A percentile compares a stretch with the other conserved stretches of the same genome.
Evolutionary conservation across 2,113 vertebrate species (phyloP).

Genomic region (Leptobrachium leishanense): DNA sequence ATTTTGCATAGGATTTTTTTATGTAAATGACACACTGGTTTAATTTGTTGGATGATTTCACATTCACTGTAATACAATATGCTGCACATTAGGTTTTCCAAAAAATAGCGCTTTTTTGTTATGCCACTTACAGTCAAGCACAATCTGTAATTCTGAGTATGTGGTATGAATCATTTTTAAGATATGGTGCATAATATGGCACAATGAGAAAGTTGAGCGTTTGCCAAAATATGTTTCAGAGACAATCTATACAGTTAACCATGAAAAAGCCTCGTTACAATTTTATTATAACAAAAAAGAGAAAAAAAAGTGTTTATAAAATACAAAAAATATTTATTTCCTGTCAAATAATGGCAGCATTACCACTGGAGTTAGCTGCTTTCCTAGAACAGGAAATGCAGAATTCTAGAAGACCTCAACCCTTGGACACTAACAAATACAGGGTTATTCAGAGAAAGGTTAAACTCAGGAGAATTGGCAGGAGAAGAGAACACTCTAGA

Average conservation of each 20-base stretch:
- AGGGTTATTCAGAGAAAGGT: no score
- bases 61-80: not conserved
- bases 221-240: constrained; percentile 31
- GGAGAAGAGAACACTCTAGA: no score
- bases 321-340: no score
- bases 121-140: constrained; percentile 16
- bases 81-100: not conserved
- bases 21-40: not conserved
- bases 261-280: not conserved
- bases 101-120: not conserved
- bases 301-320: not conserved
- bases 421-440: no score
- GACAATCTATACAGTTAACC: constrained; percentile 4
- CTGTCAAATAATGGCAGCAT: no score
- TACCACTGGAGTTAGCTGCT: no score
- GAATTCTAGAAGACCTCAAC: no score
- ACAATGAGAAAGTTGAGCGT: constrained; percentile 3
- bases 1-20: not conserved
- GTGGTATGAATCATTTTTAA: constrained; percentile 26
- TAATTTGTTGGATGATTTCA: not conserved
- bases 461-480: no score
- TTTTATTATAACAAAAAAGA: not conserved
- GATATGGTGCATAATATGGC: constrained; percentile 16
- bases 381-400: no score
- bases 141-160: constrained; percentile 18